Conservation (phyloP, 2,797 vertebrate species). For the Platyrinchus mystaceus region DNA sequence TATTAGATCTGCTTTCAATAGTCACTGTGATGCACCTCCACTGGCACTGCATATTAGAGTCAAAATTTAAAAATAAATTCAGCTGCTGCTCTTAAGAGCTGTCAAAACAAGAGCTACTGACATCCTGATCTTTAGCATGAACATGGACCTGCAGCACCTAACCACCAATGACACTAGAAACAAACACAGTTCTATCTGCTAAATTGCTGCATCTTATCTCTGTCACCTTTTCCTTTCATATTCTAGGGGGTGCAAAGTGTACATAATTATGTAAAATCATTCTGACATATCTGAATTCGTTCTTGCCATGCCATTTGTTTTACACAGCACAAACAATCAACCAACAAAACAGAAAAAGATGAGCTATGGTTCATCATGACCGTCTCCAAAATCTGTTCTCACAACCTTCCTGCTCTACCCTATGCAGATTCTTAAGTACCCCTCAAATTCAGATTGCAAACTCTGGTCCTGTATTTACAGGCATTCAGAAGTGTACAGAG, state of each 20-base stretch:
- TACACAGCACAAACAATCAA: neutral
- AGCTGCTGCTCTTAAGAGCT: neutral
- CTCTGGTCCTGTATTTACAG: neutral
- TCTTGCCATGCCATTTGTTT: neutral
- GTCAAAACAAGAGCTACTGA: neutral
- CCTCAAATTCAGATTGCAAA: neutral
- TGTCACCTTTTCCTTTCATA: neutral
- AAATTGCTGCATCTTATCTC: neutral
- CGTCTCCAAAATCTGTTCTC: neutral
- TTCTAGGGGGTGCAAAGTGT: neutral
- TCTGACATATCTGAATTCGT: neutral
- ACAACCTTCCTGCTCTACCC: neutral
- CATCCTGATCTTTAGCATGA: neutral
- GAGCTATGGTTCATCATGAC: neutral
- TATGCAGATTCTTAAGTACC: neutral
- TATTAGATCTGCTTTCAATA: neutral
- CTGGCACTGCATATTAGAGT: neutral
- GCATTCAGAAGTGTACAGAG: neutral
- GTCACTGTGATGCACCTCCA: neutral
- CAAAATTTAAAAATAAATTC: conserved; percentile 29
- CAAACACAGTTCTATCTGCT: neutral
- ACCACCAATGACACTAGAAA: neutral
- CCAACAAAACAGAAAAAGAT: neutral
- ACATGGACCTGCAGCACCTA: neutral
- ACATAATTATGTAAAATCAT: neutral